These are phyloP conservation scores for Coranthus polyacanthus DNA, from an alignment of 2,797 vertebrate genomes.

Conservation along the genomic window DNA sequence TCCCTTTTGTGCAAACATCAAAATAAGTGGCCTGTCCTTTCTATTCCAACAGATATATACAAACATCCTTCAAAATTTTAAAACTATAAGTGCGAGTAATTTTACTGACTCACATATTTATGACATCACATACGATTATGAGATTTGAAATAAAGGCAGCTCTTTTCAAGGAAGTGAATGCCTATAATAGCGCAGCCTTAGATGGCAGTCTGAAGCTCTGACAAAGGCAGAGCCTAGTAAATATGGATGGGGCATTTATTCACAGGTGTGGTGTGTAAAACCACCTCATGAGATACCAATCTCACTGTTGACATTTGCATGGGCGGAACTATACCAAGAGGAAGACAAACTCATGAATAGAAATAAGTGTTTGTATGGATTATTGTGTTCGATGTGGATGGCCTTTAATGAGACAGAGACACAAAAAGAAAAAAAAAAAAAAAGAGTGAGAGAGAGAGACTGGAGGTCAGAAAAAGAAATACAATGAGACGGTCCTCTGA, in stretches of 20 bases:
- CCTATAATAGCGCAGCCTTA: constrained; percentile 17
- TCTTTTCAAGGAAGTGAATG: constrained; percentile 28
- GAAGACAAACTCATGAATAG: constrained; percentile 72
- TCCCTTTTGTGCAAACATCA: background rate
- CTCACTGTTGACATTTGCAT: constrained; percentile 62
- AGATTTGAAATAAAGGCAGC: constrained; percentile 13
- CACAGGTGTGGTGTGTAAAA: constrained; percentile 50
- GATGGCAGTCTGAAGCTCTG: constrained; percentile 26
- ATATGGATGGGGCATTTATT: constrained; percentile 67
- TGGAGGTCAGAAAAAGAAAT: constrained; percentile 8
- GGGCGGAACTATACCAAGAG: constrained; percentile 24
- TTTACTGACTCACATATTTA: background rate
- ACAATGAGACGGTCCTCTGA: constrained; percentile 19
- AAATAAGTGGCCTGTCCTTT: background rate
- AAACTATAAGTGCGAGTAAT: too few relatives aligned
- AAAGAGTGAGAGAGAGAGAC: constrained; percentile 19
- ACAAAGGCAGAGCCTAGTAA: constrained; percentile 51
- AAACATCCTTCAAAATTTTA: background rate
- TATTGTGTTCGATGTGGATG: constrained; percentile 52
- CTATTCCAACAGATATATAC: background rate
- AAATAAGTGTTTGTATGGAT: constrained; percentile 70
- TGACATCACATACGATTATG: background rate
- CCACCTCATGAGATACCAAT: constrained; percentile 42
- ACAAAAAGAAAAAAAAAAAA: constrained; percentile 7
- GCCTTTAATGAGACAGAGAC: constrained; percentile 56